Evolutionary conservation across 1,140 invertebrate genomes (phyloP).

Genomic region (Drosophila arawakana): DNA sequence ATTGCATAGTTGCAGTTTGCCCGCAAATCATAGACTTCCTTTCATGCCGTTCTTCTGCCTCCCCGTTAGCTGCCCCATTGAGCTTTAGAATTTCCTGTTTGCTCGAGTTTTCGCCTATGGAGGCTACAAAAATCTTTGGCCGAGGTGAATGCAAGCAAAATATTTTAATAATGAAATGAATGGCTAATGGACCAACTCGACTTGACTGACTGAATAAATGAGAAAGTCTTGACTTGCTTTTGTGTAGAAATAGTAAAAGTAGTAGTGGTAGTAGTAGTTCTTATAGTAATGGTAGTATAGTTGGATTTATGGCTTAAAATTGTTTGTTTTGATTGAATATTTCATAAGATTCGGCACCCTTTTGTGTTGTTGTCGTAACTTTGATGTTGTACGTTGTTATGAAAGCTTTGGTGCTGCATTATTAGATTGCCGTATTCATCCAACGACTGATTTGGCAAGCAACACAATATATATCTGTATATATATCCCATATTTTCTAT

Average conservation of each 20-base stretch:
- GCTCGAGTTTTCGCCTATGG: constrained; percentile 2
- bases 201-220: constrained; percentile 4
- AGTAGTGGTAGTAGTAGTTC: constrained; percentile 3
- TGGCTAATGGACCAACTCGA: constrained; percentile 28
- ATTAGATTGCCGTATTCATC: constrained; percentile 44
- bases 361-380: background rate
- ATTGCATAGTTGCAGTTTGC: constrained; percentile 23
- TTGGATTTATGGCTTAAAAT: constrained; percentile 61
- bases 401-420: constrained; percentile 25
- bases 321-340: constrained; percentile 69
- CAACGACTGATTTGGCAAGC: constrained; percentile 38
- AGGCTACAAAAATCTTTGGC: constrained; percentile 25
- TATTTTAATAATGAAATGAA: constrained; percentile 69
- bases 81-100: constrained; percentile 34
- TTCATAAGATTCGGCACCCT: constrained; percentile 48
- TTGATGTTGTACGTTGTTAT: constrained; percentile 30
- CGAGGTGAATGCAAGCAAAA: constrained; percentile 57
- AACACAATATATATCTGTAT: background rate
- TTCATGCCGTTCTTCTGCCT: background rate
- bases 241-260: background rate
- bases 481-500: background rate
- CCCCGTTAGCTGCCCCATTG: constrained; percentile 11
- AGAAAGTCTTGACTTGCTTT: constrained; percentile 2
- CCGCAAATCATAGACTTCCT: constrained; percentile 8
- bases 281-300: background rate